phyloP scores from a whole-genome alignment of 2,113 vertebrate species.

The Ia io region DNA sequence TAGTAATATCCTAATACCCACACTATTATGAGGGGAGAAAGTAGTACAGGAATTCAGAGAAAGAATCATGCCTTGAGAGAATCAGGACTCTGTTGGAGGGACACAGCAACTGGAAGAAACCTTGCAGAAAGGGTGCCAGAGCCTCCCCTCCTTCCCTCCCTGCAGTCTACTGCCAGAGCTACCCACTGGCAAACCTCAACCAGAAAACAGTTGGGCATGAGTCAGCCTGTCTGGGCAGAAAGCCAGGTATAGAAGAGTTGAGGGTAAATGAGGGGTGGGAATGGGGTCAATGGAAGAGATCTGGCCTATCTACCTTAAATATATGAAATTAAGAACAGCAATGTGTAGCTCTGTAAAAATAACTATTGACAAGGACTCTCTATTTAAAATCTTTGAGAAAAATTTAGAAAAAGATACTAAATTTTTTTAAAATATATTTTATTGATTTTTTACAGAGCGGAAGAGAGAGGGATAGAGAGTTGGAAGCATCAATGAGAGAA shows the following conservation, averaged over 20 bases:
- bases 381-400: background rate
- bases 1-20: background rate
- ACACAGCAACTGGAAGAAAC: background rate
- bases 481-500: no score
- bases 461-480: no score
- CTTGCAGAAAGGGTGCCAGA: background rate
- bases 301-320: background rate
- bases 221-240: background rate
- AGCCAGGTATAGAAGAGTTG: background rate
- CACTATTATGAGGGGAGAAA: background rate
- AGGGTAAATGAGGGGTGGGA: background rate
- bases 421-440: background rate
- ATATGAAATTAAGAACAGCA: background rate
- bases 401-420: background rate
- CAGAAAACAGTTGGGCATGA: background rate
- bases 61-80: background rate
- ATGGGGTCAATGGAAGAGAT: background rate
- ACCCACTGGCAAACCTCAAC: background rate
- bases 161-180: background rate
- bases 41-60: background rate
- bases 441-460: no score
- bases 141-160: background rate
- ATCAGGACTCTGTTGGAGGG: background rate
- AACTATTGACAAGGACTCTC: background rate
- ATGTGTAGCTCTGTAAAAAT: background rate